Evolutionary conservation across 2,888 invertebrate species (phyloP).

Genomic region (Nasonovia ribisnigri): DNA sequence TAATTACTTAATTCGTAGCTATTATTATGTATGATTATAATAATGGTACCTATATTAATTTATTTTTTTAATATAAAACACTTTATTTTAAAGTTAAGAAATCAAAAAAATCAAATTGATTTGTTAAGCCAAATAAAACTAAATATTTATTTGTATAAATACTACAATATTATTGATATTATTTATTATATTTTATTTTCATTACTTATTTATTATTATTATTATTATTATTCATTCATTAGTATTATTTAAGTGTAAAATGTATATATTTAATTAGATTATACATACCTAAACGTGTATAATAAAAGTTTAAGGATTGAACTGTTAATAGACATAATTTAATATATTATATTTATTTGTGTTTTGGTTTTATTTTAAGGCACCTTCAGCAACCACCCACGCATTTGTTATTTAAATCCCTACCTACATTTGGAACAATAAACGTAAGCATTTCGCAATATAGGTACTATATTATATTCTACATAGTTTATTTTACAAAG

Average conservation of each 20-base stretch:
- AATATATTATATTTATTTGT: background rate
- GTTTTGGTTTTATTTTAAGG: background rate
- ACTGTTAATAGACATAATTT: background rate
- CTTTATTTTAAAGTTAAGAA: too few species aligned
- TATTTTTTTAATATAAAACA: background rate
- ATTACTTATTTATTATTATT: background rate
- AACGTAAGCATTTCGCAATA: background rate
- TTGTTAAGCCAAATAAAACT: background rate
- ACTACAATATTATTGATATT: background rate
- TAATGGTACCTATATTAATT: background rate
- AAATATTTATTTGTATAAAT: background rate
- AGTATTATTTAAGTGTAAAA: background rate
- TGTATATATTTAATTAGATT: background rate
- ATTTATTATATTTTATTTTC: background rate
- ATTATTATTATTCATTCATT: background rate
- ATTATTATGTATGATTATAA: background rate
- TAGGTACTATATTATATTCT: background rate
- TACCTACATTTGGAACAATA: background rate
- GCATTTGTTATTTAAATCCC: background rate
- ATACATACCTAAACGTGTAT: background rate
- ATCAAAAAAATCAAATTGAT: background rate
- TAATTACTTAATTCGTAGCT: background rate
- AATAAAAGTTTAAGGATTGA: background rate
- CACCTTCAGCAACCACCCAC: background rate
- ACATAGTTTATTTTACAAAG: background rate